Base-by-base conservation (phyloP, 1,140 invertebrate genomes). In the Brachionus rubens region DNA sequence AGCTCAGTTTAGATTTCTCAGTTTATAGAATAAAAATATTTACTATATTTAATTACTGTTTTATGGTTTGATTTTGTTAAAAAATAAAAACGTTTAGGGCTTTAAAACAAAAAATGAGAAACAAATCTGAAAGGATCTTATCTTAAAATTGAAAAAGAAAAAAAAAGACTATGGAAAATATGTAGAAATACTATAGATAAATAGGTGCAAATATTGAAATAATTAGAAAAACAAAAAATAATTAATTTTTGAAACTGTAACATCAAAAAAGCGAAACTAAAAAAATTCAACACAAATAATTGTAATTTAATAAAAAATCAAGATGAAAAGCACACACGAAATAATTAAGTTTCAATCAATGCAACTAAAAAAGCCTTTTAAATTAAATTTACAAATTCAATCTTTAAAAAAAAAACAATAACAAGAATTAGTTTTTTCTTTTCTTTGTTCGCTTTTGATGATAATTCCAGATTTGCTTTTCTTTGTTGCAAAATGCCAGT, bases 301-400 rank as follows among this genome's bases (percentile, higher is more conserved):
- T 43, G 19, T 43, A 65, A 43, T 65, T 65, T 65, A 65, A 65
- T 65, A 65, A 65, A 41, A 65, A 65, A 65, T 65, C 59, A 65
- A 65, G 59, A 65, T 65, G 59, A 65, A 28, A 41, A 36, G 3
- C 3, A 3, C 3, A 3, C n/a, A 46, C 41, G 40, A 65, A 65
- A 43, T 65, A 65, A 65, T 65, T 65, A 65, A 65, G 40, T 41
- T 65, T 65, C 59, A 65, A 41, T 65, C 59, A 65, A 26, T 36
- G 9, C 43, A 46, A n/a, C n/a, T n/a, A n/a, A 43, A 43, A 19
- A 24, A 41, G 21, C 33, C n/a, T 19, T 33, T 59, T 19, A 9
- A 41, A 65, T 14, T 26, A 54, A 24, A 40, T 30, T 30, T 43
- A 65, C n/a, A 43, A 65, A 65, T 59, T 30, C 9, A 14, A 46